These are phyloP conservation scores for Eulemur mongoz DNA, from an alignment of 2,797 vertebrate species.

Conservation along the genomic window DNA sequence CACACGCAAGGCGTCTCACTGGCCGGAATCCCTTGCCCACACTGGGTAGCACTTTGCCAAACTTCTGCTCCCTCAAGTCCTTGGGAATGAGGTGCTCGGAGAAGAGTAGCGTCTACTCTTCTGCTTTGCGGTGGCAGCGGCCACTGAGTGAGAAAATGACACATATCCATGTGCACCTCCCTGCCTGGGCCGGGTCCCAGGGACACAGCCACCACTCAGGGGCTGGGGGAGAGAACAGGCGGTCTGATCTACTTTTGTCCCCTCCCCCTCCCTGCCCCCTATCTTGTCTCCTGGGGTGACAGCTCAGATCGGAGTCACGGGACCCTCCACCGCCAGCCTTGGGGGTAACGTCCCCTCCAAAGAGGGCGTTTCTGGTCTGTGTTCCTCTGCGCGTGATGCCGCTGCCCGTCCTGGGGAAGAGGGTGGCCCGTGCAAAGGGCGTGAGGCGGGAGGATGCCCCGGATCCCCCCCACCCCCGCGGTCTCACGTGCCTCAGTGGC, in stretches of 20 bases:
- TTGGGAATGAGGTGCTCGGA: background rate
- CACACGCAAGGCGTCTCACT: background rate
- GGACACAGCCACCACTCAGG: background rate
- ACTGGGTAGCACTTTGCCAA: background rate
- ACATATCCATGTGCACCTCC: rapidly evolving
- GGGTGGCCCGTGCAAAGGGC: no score
- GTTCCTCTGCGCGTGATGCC: background rate
- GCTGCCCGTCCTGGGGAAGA: background rate
- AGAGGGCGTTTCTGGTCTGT: rapidly evolving
- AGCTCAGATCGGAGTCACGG: rapidly evolving
- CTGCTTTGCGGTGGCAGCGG: rapidly evolving
- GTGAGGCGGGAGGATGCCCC: background rate
- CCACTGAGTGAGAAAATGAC: rapidly evolving
- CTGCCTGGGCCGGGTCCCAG: rapidly evolving
- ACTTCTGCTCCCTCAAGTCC: background rate
- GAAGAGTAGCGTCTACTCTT: no score
- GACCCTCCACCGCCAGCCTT: background rate
- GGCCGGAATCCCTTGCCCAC: background rate
- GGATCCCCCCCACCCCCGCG: background rate
- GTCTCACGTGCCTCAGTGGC: background rate
- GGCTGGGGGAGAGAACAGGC: background rate
- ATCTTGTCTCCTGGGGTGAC: background rate
- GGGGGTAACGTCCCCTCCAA: background rate
- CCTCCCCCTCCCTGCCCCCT: no score
- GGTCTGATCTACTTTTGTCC: background rate